phyloP scores from a whole-genome alignment of 2,888 invertebrate species.

The Cremastinae sp. region DNA sequence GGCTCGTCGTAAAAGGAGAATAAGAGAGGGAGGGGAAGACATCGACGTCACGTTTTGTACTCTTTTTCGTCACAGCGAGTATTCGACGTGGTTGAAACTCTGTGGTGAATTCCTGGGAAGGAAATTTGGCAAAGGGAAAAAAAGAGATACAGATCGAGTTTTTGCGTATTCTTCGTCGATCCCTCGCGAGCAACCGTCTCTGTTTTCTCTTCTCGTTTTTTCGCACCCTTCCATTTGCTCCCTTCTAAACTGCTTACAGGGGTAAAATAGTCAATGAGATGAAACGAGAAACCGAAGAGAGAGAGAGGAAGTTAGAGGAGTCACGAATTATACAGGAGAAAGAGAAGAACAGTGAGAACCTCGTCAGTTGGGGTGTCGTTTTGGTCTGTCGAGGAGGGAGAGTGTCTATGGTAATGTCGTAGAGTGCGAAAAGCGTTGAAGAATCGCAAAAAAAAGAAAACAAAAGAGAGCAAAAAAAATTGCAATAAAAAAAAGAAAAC shows the following conservation, averaged over 20 bases:
- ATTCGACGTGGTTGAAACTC: too few species aligned
- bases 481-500: not conserved
- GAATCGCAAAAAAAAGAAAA: slow-evolving; percentile 15
- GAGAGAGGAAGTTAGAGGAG: slow-evolving; percentile 13
- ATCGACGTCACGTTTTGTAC: too few species aligned
- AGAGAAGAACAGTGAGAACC: slow-evolving; percentile 16
- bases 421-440: slow-evolving; percentile 42
- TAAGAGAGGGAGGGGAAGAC: not conserved
- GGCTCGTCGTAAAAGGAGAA: not conserved
- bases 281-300: slow-evolving; percentile 40
- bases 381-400: not conserved
- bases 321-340: too few species aligned
- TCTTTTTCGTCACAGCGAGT: too few species aligned
- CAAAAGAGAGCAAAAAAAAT: slow-evolving; percentile 8
- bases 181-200: not conserved
- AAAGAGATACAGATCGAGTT: slow-evolving; percentile 35
- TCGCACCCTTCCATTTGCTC: slow-evolving; percentile 48
- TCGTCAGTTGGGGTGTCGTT: slow-evolving; percentile 26
- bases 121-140: not conserved
- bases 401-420: slow-evolving; percentile 18
- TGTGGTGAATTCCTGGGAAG: too few species aligned
- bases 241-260: slow-evolving; percentile 14
- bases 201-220: not conserved
- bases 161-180: slow-evolving; percentile 29
- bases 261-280: slow-evolving; percentile 50